Evolutionary conservation across 2,113 vertebrate species (phyloP), one percentile per base, ranked within the genome.

Genomic region (Ascaphus truei): DNA sequence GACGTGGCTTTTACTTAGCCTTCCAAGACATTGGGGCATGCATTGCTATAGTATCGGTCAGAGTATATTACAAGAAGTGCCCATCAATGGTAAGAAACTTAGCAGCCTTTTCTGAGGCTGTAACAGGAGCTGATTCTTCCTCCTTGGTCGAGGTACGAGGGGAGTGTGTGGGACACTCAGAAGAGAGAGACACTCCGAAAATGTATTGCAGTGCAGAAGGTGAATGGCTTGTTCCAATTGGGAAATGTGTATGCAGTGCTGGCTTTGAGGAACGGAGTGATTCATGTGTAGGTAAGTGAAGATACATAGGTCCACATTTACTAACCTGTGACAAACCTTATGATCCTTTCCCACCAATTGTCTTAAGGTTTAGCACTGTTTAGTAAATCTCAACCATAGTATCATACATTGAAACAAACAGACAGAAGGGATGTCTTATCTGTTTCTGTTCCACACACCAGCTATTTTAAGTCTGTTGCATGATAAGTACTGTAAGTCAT

Each of bases 141-240:
- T 98, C 96, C 0, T 74, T 99, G 80, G 95, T 99, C 75, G 96
- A 98, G 80, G 95, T 98, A 75, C 79, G 92, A 10, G 96, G 96
- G 51, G 92, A 94, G 81, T 99, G 96, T 0, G 95, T 99, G 76
- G 88, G 94, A 5, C 93, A 98, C 7, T 95, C 96, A 0, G 94
- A 98, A 81, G 96, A 98, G 78, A 90, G 93, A 48, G 96, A 98
- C 88, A 95, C 95, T 0, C 96, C 96, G 23, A 98, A 98, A 79
- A 99, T 99, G 96, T 98, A 99, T 89, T 99, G 96, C 90, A 99
- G 96, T 3, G 95, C 96, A 0, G 96, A 99, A 72, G 96, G 96
- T n/a, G 96, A 98, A 75, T 99, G 96, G 96, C 64, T 99, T 75
- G 96, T 98, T 71, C 96, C 96, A 79, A 99, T 99, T 0, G 96